phyloP scores from a whole-genome alignment of 2,888 invertebrate species.

The Margaritifera margaritifera region DNA sequence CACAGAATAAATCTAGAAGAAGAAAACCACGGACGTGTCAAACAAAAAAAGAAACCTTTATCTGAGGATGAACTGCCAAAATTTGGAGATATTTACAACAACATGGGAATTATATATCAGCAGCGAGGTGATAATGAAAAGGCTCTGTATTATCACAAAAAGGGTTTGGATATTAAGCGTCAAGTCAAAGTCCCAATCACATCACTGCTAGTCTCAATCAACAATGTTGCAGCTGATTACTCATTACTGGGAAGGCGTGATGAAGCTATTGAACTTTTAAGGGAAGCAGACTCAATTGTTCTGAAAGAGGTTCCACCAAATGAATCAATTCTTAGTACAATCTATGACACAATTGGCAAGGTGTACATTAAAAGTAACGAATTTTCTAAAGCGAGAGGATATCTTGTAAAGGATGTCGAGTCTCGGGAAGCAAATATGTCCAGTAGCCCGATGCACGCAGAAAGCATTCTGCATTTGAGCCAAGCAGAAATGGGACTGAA shows the following conservation, averaged over 20 bases:
- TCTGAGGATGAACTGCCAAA: conserved; percentile 18
- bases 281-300: conserved; percentile 26
- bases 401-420: conserved; percentile 23
- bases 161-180: conserved; percentile 37
- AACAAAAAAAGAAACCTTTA: too few species aligned
- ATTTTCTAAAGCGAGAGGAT: conserved; percentile 12
- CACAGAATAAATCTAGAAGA: conserved; percentile 20
- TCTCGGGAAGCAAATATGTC: conserved; percentile 14
- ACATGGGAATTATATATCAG: conserved; percentile 48
- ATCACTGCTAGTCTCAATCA: conserved; percentile 38
- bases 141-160: conserved; percentile 38
- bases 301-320: conserved; percentile 11
- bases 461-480: conserved; percentile 13
- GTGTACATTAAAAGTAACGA: conserved; percentile 13
- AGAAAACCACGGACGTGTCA: conserved; percentile 15
- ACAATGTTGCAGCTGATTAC: conserved; percentile 36
- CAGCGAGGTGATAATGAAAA: conserved; percentile 36
- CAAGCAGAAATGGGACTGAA: conserved; percentile 8
- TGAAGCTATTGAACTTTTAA: conserved; percentile 25
- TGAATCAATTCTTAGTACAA: conserved; percentile 9
- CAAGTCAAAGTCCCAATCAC: conserved; percentile 32
- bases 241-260: conserved; percentile 11
- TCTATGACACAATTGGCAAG: conserved; percentile 31
- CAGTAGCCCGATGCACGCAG: conserved; percentile 10
- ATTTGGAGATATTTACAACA: conserved; percentile 43